Evolutionary conservation across 1,140 invertebrate species (phyloP).

Genomic region (Drepana arcuata): DNA sequence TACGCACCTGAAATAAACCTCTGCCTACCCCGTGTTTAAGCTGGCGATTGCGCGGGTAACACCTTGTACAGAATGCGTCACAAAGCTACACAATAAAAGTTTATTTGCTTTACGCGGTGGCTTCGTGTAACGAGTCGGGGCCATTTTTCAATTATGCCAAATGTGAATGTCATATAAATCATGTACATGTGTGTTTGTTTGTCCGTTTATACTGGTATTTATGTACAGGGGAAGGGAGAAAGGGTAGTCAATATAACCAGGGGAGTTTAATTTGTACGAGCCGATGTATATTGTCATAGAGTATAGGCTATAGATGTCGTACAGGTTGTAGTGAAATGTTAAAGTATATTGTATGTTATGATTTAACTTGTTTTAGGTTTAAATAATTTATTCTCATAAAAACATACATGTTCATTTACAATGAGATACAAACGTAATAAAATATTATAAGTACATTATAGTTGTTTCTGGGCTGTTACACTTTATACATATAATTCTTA

Average conservation of each 20-base stretch:
- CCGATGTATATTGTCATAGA: slow-evolving; percentile 12
- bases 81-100: slow-evolving; percentile 19
- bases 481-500: too few relatives aligned
- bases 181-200: slow-evolving; percentile 26
- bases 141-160: slow-evolving; percentile 70
- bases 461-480: too few relatives aligned
- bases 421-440: too few relatives aligned
- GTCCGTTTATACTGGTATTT: slow-evolving; percentile 16
- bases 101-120: slow-evolving; percentile 41
- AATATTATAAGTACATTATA: too few relatives aligned
- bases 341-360: neutral
- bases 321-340: neutral
- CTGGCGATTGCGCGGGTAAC: too few relatives aligned
- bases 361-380: too few relatives aligned
- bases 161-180: slow-evolving; percentile 60
- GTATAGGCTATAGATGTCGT: slow-evolving; percentile 40
- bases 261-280: slow-evolving; percentile 59
- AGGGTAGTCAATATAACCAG: slow-evolving; percentile 13
- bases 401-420: too few relatives aligned
- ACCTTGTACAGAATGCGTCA: too few relatives aligned
- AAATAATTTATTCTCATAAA: too few relatives aligned
- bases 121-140: slow-evolving; percentile 37
- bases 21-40: too few relatives aligned
- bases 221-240: slow-evolving; percentile 15
- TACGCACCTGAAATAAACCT: too few relatives aligned